These are phyloP conservation scores for Mesorhabditis sp. DNA, from an alignment of 2,888 invertebrate genomes.

Conservation along the genomic window DNA sequence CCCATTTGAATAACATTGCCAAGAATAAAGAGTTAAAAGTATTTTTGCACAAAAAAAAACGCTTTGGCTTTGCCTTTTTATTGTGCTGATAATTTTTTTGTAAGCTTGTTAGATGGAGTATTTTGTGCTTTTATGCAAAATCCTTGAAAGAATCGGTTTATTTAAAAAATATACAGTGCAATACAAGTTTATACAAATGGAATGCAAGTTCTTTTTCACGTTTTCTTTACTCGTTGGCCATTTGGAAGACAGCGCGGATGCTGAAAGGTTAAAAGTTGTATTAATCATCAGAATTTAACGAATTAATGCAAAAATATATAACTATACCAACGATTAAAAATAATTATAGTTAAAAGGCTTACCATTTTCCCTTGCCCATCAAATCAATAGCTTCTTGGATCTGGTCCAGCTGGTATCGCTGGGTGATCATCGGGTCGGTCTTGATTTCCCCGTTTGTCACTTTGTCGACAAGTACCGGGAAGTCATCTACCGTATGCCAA, in stretches of 20 bases:
- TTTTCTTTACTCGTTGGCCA: background rate
- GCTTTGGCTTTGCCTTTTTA: too few relatives aligned
- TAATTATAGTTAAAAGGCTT: background rate
- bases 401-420: background rate
- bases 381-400: background rate
- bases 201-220: background rate
- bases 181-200: background rate
- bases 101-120: too few relatives aligned
- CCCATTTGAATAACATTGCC: too few relatives aligned
- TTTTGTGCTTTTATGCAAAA: too few relatives aligned
- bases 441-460: background rate
- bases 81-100: too few relatives aligned
- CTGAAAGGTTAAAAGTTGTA: background rate
- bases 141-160: too few relatives aligned
- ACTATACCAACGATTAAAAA: background rate
- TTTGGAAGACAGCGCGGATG: background rate
- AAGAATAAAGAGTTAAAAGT: too few relatives aligned
- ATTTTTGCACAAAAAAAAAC: too few relatives aligned
- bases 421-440: conserved; percentile 4
- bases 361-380: background rate
- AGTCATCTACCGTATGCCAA: conserved; percentile 6
- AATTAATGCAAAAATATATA: too few relatives aligned
- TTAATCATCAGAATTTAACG: too few relatives aligned
- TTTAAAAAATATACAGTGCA: background rate
- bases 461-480: background rate